Conservation (phyloP, 1,140 invertebrate genomes). For the Zeugodacus cucurbitae region DNA sequence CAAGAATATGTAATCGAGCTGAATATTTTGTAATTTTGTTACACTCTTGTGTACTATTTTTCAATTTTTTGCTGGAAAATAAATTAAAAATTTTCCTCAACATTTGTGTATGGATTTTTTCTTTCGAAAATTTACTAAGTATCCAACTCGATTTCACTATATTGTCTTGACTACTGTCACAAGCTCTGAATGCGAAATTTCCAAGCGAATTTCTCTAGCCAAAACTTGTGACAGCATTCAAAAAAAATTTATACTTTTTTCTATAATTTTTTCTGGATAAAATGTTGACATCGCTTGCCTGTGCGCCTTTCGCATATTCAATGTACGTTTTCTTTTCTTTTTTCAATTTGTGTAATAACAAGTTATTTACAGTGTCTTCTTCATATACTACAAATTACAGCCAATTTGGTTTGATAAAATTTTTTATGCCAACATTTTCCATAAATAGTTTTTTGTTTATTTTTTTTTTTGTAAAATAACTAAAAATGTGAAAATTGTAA, state of each 20-base stretch:
- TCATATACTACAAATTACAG: conserved; percentile 19
- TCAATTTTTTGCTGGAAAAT: not conserved
- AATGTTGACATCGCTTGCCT: conserved; percentile 66
- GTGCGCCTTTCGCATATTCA: conserved; percentile 22
- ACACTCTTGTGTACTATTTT: not conserved
- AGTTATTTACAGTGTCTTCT: not conserved
- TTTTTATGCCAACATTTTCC: conserved; percentile 64
- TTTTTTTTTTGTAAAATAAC: not conserved
- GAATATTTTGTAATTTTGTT: too few relatives aligned
- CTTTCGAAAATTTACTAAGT: too few relatives aligned
- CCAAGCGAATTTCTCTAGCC: not conserved
- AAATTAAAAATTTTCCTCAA: not conserved
- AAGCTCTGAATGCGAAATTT: not conserved
- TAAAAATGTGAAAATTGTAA: too few relatives aligned
- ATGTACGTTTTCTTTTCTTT: conserved; percentile 41
- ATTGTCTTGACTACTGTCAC: not conserved
- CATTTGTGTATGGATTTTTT: too few relatives aligned
- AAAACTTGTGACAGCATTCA: not conserved
- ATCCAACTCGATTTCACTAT: not conserved
- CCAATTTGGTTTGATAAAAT: not conserved
- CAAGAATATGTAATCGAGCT: too few relatives aligned
- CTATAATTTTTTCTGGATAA: conserved; percentile 51
- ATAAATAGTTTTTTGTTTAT: not conserved
- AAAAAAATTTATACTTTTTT: not conserved
- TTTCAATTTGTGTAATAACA: conserved; percentile 32